Conservation (phyloP, 2,888 invertebrate species). For the Synergus japonicus region DNA sequence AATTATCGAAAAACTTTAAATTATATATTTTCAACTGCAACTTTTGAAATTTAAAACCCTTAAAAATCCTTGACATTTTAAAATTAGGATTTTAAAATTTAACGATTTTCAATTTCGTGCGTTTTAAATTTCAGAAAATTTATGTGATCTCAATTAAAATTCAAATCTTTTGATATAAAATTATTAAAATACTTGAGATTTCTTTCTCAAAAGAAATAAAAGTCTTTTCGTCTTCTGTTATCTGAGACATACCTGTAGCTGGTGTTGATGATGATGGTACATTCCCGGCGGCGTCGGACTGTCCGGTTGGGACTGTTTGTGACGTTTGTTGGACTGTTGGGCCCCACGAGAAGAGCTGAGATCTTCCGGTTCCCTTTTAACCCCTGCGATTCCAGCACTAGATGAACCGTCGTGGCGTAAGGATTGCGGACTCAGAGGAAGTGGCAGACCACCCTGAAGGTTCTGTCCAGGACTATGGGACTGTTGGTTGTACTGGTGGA, state of each 20-base stretch:
- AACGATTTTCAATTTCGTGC: too few relatives aligned
- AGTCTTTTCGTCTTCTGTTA: not conserved
- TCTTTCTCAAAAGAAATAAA: not conserved
- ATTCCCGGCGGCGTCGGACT: constrained; percentile 75
- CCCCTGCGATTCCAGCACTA: constrained; percentile 74
- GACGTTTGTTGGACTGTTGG: constrained; percentile 65
- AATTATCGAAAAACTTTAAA: too few relatives aligned
- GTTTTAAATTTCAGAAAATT: too few relatives aligned
- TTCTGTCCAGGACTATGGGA: constrained; percentile 78
- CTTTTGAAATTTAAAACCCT: too few relatives aligned
- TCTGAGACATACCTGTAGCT: constrained; percentile 69
- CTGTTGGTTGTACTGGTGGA: constrained; percentile 76
- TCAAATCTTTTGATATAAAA: too few relatives aligned
- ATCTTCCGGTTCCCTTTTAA: constrained; percentile 91
- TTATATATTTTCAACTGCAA: too few relatives aligned
- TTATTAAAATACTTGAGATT: too few relatives aligned
- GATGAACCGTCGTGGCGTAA: constrained; percentile 72
- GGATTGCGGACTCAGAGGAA: constrained; percentile 75
- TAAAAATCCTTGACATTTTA: too few relatives aligned
- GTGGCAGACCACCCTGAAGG: constrained; percentile 77
- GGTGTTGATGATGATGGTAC: constrained; percentile 76
- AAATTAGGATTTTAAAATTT: too few relatives aligned
- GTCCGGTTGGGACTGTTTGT: constrained; percentile 73
- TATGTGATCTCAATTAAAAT: too few relatives aligned
- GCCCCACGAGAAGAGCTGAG: constrained; percentile 80